Base-by-base conservation (phyloP, 1,140 invertebrate species). In the Yoshiicerus persimilis region DNA sequence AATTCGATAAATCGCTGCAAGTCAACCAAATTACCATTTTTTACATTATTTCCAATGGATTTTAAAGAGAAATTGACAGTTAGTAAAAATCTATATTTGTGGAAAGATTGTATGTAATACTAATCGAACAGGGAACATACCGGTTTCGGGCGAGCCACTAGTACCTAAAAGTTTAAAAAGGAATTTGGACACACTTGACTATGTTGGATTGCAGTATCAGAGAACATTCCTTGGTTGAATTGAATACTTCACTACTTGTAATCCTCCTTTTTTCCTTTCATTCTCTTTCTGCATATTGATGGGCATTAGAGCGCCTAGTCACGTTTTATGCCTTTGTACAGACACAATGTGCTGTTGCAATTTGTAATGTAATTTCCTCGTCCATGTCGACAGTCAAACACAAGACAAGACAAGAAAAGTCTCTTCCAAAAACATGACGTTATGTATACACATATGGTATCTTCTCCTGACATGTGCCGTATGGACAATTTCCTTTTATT, bases 301-400 rank as follows among this genome's bases (percentile, higher is more conserved):
- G 56, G 75, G 16, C 70, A 88, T 88, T 88, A 83, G 84, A 38
- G 39, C 75, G 36, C 23, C 88, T 66, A 85, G 88, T 88, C 88
- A 88, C 88, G 88, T 88, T 88, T 88, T 88, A 87, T 86, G 86
- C 86, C 70, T 86, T 84, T 88, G 88, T 88, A 87, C 86, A 70
- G 66, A 56, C 83, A 41, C 39, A 66, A 87, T 83, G 84, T 75
- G 64, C 83, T 88, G 77, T 85, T 88, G 56, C 88, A 88, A 88
- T 88, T 88, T 88, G 88, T 88, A 88, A 88, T 86, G 86, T 87
- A 88, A 88, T 88, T 86, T 88, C 70, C 85, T 84, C 85, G 39
- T 41, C 23, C 0, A 56, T 23, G 23, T 25, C 38, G 83, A 47
- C 47, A 56, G 47, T 56, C 47, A 56, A 56, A 56, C 20, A 56